These are phyloP conservation scores for Opisthocomus hoazin DNA, from an alignment of 2,113 vertebrate species.

Conservation along the genomic window DNA sequence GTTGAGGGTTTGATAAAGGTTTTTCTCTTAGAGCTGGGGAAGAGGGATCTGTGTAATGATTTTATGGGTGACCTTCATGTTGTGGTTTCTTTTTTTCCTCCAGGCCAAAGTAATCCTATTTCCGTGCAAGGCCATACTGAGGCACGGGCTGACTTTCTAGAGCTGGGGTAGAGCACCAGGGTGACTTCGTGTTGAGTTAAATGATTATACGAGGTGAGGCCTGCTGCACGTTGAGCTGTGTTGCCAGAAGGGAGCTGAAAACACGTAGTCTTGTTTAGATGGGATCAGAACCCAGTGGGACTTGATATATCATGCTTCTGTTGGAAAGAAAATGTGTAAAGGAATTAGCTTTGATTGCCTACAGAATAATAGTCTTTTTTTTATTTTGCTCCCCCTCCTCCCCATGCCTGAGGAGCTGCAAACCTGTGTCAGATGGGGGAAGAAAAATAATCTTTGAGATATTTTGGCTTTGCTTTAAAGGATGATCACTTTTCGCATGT, in stretches of 20 bases:
- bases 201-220: background rate
- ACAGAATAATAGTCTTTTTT: background rate
- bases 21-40: slow-evolving; percentile 5
- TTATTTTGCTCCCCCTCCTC: slow-evolving; percentile 14
- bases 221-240: slow-evolving; percentile 5
- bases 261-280: background rate
- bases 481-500: background rate
- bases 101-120: slow-evolving; percentile 47
- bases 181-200: background rate
- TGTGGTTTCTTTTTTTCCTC: slow-evolving; percentile 52
- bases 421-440: slow-evolving; percentile 19
- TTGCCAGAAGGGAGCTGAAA: background rate
- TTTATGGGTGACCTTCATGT: slow-evolving; percentile 48
- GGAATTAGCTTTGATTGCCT: background rate
- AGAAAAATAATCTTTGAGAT: background rate
- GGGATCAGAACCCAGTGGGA: background rate
- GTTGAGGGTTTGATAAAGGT: slow-evolving; percentile 25
- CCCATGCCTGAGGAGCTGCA: slow-evolving; percentile 25
- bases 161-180: slow-evolving; percentile 10
- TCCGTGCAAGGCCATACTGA: slow-evolving; percentile 1
- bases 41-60: slow-evolving; percentile 17
- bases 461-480: slow-evolving; percentile 41
- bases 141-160: background rate
- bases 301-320: background rate
- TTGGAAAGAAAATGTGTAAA: background rate